Percentiles rank a stretch among this genome's conserved stretches.
Conservation (phyloP, 2,888 invertebrate species). For the Hemaris fuciformis region DNA sequence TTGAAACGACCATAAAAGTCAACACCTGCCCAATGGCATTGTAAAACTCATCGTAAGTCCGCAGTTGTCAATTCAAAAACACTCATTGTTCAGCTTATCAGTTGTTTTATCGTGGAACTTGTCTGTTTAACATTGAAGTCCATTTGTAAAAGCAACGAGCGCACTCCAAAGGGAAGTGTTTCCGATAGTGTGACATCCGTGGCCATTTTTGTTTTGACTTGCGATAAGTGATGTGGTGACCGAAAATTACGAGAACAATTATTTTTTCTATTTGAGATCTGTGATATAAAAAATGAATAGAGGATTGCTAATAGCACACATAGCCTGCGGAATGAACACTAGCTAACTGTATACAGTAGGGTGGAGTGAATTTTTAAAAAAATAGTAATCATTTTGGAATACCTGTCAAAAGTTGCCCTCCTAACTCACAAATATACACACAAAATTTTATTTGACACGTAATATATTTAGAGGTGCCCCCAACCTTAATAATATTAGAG, state of each 20-base stretch:
- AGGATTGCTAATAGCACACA: too few species aligned
- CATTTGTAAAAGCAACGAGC: conserved; percentile 4
- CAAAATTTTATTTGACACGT: too few species aligned
- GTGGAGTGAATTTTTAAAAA: too few species aligned
- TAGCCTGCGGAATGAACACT: too few species aligned
- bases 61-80: not conserved
- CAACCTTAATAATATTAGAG: too few species aligned
- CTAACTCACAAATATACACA: too few species aligned
- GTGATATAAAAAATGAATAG: not conserved
- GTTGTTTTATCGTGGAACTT: not conserved
- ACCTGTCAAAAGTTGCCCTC: too few species aligned
- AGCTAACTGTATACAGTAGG: too few species aligned
- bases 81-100: conserved; percentile 4
- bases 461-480: too few species aligned
- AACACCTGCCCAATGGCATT: not conserved
- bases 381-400: too few species aligned
- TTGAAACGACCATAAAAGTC: not conserved
- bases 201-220: not conserved
- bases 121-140: not conserved
- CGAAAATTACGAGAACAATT: not conserved
- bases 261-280: not conserved
- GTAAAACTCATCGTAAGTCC: not conserved
- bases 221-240: not conserved
- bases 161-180: conserved; percentile 1
- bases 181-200: conserved; percentile 8